Conservation (phyloP, 2,113 vertebrate genomes). For the Phycodurus eques region DNA sequence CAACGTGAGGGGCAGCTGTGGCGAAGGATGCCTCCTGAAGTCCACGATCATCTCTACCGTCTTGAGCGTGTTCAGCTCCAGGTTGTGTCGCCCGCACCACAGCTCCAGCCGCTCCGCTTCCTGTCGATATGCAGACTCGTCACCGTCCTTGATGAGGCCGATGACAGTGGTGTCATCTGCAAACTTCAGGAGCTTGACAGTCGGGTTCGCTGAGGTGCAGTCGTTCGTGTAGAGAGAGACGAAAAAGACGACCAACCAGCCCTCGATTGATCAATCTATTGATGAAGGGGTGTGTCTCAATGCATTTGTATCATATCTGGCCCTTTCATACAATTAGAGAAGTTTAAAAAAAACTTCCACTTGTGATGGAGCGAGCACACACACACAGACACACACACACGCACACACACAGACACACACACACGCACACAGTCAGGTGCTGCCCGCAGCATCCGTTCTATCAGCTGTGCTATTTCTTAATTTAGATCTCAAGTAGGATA, state of each 20-base stretch:
- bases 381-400: not conserved
- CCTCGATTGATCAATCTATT: not conserved
- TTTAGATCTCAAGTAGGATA: constrained; percentile 77
- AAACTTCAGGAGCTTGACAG: no score
- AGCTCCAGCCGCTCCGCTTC: no score
- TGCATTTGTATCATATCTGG: constrained; percentile 45
- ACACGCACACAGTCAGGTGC: constrained; percentile 23
- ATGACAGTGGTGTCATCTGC: no score
- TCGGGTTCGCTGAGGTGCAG: no score
- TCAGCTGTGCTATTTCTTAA: constrained; percentile 69
- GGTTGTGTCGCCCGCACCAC: no score
- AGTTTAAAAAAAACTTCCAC: constrained; percentile 68
- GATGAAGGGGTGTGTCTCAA: not conserved
- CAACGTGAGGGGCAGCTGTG: no score
- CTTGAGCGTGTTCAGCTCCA: no score
- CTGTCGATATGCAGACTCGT: no score
- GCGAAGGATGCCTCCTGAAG: no score
- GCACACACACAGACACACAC: constrained; percentile 14
- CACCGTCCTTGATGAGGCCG: no score
- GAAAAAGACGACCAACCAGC: not conserved
- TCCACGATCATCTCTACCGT: no score
- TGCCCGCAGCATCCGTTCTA: constrained; percentile 54
- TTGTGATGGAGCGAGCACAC: constrained; percentile 41
- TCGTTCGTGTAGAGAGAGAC: no score
- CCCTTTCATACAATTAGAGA: constrained; percentile 74